phyloP scores from a whole-genome alignment of 2,888 invertebrate species.

The Drosophila vallismaia region DNA sequence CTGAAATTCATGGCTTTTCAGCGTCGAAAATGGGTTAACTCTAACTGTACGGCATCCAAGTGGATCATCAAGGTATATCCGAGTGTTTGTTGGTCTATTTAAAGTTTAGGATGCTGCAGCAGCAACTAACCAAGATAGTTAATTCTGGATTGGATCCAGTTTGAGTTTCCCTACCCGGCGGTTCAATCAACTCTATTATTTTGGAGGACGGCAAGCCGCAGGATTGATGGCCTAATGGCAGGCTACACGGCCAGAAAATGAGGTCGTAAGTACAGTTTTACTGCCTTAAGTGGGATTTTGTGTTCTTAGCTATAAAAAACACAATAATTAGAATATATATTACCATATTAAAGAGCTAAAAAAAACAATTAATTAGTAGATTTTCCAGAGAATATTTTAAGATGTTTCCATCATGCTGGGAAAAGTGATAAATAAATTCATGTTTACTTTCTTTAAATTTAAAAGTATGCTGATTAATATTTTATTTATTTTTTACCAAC shows the following conservation, averaged over 20 bases:
- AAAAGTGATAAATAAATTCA: background rate
- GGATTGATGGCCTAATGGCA: conserved; percentile 31
- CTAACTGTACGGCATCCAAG: conserved; percentile 29
- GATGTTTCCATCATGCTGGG: background rate
- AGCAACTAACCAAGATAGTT: conserved; percentile 18
- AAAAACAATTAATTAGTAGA: background rate
- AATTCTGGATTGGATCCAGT: conserved; percentile 43
- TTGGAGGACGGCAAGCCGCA: conserved; percentile 13
- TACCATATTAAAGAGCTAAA: background rate
- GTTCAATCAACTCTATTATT: conserved; percentile 29
- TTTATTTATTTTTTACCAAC: background rate
- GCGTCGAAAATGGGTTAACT: conserved; percentile 59
- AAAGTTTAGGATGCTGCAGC: conserved; percentile 26
- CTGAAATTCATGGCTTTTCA: conserved; percentile 19
- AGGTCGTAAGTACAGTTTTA: background rate
- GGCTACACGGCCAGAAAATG: conserved; percentile 2
- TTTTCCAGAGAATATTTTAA: background rate
- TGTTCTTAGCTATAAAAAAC: background rate
- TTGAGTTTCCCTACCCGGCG: conserved; percentile 14
- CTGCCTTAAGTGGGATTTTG: background rate
- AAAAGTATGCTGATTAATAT: background rate
- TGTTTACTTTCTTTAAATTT: background rate
- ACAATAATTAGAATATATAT: too few species aligned
- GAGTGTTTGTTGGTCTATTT: conserved; percentile 23
- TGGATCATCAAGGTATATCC: conserved; percentile 32